Evolutionary conservation across 2,113 vertebrate genomes (phyloP).

Genomic region (Seriola dumerili): DNA sequence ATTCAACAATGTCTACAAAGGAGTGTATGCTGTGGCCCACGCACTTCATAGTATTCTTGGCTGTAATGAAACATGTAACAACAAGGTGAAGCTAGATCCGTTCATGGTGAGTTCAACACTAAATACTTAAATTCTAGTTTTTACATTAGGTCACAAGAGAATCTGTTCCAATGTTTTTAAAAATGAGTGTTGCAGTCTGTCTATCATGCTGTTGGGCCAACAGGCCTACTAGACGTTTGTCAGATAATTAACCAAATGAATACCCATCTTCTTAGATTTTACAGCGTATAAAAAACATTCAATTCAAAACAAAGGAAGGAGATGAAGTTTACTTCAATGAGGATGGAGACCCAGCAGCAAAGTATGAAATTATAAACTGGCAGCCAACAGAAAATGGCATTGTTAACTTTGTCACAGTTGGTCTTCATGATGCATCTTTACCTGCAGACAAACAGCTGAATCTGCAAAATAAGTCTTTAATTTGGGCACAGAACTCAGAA

Average conservation of each 20-base stretch:
- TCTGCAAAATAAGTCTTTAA: conserved; percentile 64
- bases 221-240: background rate
- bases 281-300: conserved; percentile 62
- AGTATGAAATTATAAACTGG: conserved; percentile 84
- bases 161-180: background rate
- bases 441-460: conserved; percentile 59
- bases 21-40: conserved; percentile 81
- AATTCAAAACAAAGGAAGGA: conserved; percentile 79
- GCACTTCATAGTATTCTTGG: conserved; percentile 72
- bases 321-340: conserved; percentile 78
- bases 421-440: conserved; percentile 73
- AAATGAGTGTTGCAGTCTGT: background rate
- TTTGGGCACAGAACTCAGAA: conserved; percentile 69
- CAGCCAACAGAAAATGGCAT: conserved; percentile 56
- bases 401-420: conserved; percentile 69
- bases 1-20: conserved; percentile 83
- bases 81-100: conserved; percentile 59
- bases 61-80: conserved; percentile 74
- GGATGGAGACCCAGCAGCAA: conserved; percentile 77
- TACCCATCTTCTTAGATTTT: conserved; percentile 64
- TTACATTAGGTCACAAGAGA: background rate
- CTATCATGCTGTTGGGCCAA: background rate
- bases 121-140: background rate
- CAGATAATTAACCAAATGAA: background rate
- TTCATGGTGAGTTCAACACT: conserved; percentile 56